Percentiles rank a stretch among this genome's conserved stretches.
These are phyloP conservation scores for Drosophila pectinifera DNA, from an alignment of 1,140 invertebrate species.

Conservation along the genomic window DNA sequence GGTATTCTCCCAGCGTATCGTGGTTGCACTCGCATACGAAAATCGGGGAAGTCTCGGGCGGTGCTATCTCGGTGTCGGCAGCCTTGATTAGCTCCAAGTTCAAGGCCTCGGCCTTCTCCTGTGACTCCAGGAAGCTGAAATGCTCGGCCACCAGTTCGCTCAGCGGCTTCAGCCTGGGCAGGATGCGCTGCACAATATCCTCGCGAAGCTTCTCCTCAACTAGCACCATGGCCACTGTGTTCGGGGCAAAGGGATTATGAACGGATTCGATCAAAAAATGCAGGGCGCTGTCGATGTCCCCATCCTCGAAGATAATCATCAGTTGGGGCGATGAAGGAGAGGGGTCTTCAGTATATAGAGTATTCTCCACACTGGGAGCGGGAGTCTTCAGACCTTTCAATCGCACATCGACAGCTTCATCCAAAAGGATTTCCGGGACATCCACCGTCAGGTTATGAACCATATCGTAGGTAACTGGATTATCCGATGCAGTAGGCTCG, in stretches of 20 bases:
- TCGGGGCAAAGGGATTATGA: slow-evolving; percentile 40
- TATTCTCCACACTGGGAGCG: neutral
- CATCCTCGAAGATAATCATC: slow-evolving; percentile 60
- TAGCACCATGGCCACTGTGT: slow-evolving; percentile 47
- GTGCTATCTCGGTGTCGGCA: neutral
- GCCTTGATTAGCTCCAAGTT: slow-evolving; percentile 42
- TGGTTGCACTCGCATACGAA: slow-evolving; percentile 53
- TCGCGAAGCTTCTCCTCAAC: slow-evolving; percentile 51
- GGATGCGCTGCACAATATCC: slow-evolving; percentile 45
- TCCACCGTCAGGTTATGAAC: neutral
- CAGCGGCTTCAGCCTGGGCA: slow-evolving; percentile 23
- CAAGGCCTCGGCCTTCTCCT: slow-evolving; percentile 2
- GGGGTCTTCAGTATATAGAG: neutral
- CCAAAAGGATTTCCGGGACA: neutral
- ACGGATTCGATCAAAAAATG: slow-evolving; percentile 55
- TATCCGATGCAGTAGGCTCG: neutral
- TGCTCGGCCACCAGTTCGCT: neutral
- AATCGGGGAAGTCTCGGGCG: slow-evolving; percentile 13
- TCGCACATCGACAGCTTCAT: too few species aligned
- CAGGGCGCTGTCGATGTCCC: slow-evolving; percentile 66
- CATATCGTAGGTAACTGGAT: slow-evolving; percentile 15
- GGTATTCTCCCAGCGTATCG: slow-evolving; percentile 25
- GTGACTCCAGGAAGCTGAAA: slow-evolving; percentile 5
- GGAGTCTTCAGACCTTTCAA: neutral
- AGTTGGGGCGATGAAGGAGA: slow-evolving; percentile 28